phyloP scores from a whole-genome alignment of 2,888 invertebrate species.

The Hecatera dysodea region DNA sequence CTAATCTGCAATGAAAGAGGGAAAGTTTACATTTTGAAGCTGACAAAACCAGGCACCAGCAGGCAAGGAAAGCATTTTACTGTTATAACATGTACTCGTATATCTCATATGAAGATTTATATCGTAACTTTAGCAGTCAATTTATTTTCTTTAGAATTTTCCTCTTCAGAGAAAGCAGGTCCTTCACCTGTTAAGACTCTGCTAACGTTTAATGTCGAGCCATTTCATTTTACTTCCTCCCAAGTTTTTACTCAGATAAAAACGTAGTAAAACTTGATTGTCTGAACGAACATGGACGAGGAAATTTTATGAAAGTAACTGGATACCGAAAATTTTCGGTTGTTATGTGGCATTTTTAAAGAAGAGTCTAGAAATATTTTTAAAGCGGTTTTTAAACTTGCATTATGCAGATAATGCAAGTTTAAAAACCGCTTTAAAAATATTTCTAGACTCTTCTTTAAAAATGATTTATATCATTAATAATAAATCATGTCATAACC shows the following conservation, averaged over 20 bases:
- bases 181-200: slow-evolving; percentile 54
- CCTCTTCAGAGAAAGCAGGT: slow-evolving; percentile 21
- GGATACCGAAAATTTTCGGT: background rate
- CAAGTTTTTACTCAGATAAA: slow-evolving; percentile 63
- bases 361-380: background rate
- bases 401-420: background rate
- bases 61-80: background rate
- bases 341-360: background rate
- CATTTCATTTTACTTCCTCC: slow-evolving; percentile 60
- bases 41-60: slow-evolving; percentile 20
- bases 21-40: slow-evolving; percentile 33
- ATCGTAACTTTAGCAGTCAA: slow-evolving; percentile 41
- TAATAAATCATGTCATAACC: slow-evolving; percentile 5
- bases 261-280: slow-evolving; percentile 66
- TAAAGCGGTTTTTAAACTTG: background rate
- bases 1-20: slow-evolving; percentile 9
- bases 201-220: slow-evolving; percentile 59
- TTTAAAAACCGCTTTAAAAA: background rate
- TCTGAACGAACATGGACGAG: slow-evolving; percentile 47
- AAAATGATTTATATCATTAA: background rate
- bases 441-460: background rate
- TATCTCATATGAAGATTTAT: slow-evolving; percentile 27
- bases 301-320: slow-evolving; percentile 32
- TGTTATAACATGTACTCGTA: background rate
- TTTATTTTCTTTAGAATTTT: slow-evolving; percentile 46